Base-by-base conservation (phyloP, 2,113 vertebrate genomes). In the Spilogale gracilis region DNA sequence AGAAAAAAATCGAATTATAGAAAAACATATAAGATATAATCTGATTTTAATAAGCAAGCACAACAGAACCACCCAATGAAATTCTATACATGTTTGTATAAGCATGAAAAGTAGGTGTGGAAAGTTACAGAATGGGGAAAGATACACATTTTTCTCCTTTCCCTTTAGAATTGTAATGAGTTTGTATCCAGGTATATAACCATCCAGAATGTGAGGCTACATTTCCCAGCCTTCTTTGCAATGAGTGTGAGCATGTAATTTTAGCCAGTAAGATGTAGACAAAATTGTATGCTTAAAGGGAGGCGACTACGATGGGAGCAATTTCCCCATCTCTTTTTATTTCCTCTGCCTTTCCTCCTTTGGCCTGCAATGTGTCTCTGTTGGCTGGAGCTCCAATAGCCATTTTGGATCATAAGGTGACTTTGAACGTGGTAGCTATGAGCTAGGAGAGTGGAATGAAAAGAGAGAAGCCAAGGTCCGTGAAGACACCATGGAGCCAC, bases 21-120 rank as follows among this genome's bases (percentile, higher is more conserved):
- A 73, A 65, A 91, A 90, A 78, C 9, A 0, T 45, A 4, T 48
- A 45, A 73, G 88, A 73, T 81, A 3, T 76, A 30, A 82, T 58
- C 27, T 23, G 48, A 94, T 74, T 87, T 91, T n/a, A 67, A 91
- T 27, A 74, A 96, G 93, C 13, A 61, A 48, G 50, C 48, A 84
- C 52, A 87, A 65, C 4, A 73, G n/a, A 86, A 86, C 11, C 30
- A 65, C n/a, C 18, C 82, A 86, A 73, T 30, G 5, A 91, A 73
- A 91, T 17, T 50, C 10, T 27, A 6, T 58, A 48, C 43, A 67
- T 78, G 50, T 82, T 96, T 89, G n/a, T 89, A 65, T 54, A 20
- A 63, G 11, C 58, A 78, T 73, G n/a, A 81, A 58, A 73, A 89
- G 54, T 43, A 83, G 52, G 17, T 50, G 48, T 43, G 43, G 20